A percentile compares a stretch with the other conserved stretches of the same genome.
phyloP scores from a whole-genome alignment of 1,140 invertebrate genomes.

The Orchestia grillus region DNA sequence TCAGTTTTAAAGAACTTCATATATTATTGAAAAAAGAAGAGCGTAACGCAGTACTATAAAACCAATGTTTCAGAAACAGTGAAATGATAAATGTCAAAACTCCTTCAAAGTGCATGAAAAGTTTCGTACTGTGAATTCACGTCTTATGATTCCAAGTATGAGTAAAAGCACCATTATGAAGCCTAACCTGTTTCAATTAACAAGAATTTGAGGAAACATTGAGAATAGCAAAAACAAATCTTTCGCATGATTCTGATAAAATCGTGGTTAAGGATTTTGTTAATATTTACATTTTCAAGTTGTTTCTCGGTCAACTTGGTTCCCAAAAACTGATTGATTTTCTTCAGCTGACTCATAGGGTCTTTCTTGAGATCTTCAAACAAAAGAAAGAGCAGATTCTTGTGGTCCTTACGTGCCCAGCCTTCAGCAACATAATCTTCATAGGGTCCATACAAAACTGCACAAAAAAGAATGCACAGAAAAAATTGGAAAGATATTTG shows the following conservation, averaged over 20 bases:
- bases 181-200: not conserved
- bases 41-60: not conserved
- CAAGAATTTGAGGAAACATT: not conserved
- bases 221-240: not conserved
- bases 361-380: conserved; percentile 71
- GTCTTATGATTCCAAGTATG: not conserved
- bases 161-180: not conserved
- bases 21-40: not conserved
- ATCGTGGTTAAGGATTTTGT: not conserved
- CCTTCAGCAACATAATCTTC: not conserved
- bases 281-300: conserved; percentile 71
- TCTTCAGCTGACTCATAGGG: conserved; percentile 76
- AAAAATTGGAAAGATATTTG: too few relatives aligned
- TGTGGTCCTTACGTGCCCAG: not conserved
- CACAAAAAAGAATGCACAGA: not conserved
- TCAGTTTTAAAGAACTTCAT: too few relatives aligned
- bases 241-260: not conserved
- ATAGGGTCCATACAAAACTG: not conserved
- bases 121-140: too few relatives aligned
- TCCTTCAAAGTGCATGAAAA: not conserved
- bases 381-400: conserved; percentile 39
- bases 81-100: not conserved
- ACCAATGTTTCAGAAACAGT: not conserved
- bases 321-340: conserved; percentile 81
- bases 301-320: conserved; percentile 79